Evolutionary conservation across 2,113 vertebrate species (phyloP).

Genomic region (Polypterus senegalus): DNA sequence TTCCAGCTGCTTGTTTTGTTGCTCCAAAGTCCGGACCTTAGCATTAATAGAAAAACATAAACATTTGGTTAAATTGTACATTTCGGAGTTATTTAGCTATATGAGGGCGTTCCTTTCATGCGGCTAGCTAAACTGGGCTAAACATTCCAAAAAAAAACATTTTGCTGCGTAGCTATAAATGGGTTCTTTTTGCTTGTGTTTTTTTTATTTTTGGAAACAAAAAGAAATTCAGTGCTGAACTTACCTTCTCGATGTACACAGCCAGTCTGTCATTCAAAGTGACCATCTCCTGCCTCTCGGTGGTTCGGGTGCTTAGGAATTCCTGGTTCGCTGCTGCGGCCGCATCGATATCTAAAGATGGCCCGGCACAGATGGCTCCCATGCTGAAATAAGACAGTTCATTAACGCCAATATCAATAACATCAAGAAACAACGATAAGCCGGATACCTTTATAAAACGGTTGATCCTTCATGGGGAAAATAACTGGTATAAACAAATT

Average conservation of each 20-base stretch:
- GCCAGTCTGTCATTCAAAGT: slow-evolving; percentile 53
- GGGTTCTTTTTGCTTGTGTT: too few species aligned
- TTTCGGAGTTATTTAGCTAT: too few species aligned
- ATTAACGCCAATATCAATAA: not conserved
- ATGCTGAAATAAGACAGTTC: slow-evolving; percentile 24
- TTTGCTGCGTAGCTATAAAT: too few species aligned
- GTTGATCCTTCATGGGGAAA: too few species aligned
- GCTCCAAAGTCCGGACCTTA: slow-evolving; percentile 48
- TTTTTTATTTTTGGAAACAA: not conserved
- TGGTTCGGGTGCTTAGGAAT: slow-evolving; percentile 38
- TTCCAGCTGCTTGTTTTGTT: slow-evolving; percentile 41
- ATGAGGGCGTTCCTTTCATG: too few species aligned
- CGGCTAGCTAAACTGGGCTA: too few species aligned
- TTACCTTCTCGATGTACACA: slow-evolving; percentile 44
- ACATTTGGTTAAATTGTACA: too few species aligned
- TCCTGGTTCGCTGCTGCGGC: slow-evolving; percentile 46
- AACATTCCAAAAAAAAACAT: too few species aligned
- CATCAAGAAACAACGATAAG: too few species aligned
- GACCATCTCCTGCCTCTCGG: slow-evolving; percentile 40
- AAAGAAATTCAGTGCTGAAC: not conserved
- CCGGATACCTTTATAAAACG: too few species aligned
- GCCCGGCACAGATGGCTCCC: slow-evolving; percentile 34
- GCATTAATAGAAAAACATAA: not conserved
- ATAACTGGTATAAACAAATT: too few species aligned
- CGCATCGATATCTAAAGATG: slow-evolving; percentile 35